phyloP scores from a whole-genome alignment of 2,888 invertebrate species.

The Sympetrum striolatum region DNA sequence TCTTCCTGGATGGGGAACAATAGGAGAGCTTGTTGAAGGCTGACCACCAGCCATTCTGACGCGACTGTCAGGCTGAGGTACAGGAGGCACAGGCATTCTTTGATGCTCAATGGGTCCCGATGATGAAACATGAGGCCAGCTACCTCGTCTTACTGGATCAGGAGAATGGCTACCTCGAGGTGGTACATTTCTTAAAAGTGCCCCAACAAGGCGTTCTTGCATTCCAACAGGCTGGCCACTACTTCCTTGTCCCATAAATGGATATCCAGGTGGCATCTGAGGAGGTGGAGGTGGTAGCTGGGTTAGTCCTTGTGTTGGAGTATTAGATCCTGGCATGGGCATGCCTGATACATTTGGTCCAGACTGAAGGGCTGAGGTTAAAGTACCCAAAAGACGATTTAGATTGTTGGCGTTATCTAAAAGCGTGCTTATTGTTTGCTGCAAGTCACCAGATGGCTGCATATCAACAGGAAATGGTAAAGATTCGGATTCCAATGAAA shows the following conservation, averaged over 20 bases:
- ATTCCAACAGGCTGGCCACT: neutral
- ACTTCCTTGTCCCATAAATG: conserved; percentile 38
- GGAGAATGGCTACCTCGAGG: neutral
- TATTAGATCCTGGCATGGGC: conserved; percentile 44
- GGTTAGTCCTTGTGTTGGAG: conserved; percentile 44
- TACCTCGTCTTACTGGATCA: neutral
- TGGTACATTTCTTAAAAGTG: neutral
- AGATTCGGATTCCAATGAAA: neutral
- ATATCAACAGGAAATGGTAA: conserved; percentile 45
- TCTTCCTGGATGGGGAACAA: conserved; percentile 51
- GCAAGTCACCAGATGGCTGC: conserved; percentile 53
- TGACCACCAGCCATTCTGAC: conserved; percentile 42
- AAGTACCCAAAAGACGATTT: conserved; percentile 55
- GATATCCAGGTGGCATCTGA: conserved; percentile 26
- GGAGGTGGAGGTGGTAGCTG: conserved; percentile 46
- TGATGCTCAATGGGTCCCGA: conserved; percentile 51
- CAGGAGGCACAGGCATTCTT: conserved; percentile 52
- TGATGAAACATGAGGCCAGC: conserved; percentile 45
- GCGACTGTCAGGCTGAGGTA: conserved; percentile 49
- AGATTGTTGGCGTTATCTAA: conserved; percentile 56
- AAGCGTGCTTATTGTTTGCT: conserved; percentile 55
- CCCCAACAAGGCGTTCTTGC: neutral
- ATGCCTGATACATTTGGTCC: conserved; percentile 31
- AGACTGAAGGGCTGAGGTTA: conserved; percentile 50
- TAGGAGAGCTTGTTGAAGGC: conserved; percentile 48